These are phyloP conservation scores for Pogonomyrmex barbatus DNA, from an alignment of 1,140 invertebrate genomes.

Conservation along the genomic window DNA sequence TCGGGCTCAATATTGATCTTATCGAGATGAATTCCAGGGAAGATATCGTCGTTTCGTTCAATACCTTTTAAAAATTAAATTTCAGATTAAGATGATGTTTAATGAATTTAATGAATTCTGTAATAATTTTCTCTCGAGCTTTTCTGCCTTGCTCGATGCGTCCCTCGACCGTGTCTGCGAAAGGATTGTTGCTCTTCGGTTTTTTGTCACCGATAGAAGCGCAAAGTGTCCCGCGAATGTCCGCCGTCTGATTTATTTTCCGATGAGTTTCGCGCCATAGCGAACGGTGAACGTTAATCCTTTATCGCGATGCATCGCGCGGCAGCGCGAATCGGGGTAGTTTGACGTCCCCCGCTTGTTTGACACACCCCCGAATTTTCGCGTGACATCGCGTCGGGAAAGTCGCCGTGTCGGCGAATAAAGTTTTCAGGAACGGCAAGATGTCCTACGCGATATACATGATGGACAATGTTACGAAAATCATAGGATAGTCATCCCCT, in stretches of 20 bases:
- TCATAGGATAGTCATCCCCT: not conserved
- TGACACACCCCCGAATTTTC: conserved; percentile 36
- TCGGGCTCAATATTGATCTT: not conserved
- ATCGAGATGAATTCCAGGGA: conserved; percentile 19
- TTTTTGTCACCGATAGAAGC: not conserved
- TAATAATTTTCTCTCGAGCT: not conserved
- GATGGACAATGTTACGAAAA: not conserved
- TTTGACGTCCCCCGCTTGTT: conserved; percentile 62
- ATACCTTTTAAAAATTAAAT: not conserved
- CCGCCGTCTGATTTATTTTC: conserved; percentile 60
- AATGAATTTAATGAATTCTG: not conserved
- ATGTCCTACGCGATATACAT: not conserved
- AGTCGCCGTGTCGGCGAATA: not conserved
- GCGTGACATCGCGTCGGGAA: conserved; percentile 34
- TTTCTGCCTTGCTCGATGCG: not conserved
- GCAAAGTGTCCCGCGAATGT: conserved; percentile 26
- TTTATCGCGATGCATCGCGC: conserved; percentile 66
- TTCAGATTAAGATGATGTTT: not conserved
- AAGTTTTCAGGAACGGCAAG: conserved; percentile 7
- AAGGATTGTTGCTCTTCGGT: not conserved
- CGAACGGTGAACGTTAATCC: conserved; percentile 61
- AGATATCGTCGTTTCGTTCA: not conserved
- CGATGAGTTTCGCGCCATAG: conserved; percentile 37
- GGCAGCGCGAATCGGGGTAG: not conserved
- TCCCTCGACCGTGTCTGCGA: not conserved